These are phyloP conservation scores for Zapornia atra DNA, from an alignment of 2,113 vertebrate genomes.

Conservation along the genomic window DNA sequence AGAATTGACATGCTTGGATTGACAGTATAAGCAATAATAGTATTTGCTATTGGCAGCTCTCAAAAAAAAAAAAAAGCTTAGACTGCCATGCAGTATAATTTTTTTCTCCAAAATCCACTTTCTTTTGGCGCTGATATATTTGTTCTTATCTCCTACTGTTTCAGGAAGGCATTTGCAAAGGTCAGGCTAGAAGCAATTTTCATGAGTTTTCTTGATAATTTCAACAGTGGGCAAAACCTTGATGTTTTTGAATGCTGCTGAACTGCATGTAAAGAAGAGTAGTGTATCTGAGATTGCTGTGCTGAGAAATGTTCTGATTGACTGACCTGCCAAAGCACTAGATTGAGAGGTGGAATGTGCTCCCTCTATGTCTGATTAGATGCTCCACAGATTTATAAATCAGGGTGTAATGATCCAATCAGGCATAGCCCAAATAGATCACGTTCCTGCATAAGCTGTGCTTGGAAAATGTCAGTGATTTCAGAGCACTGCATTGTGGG, in stretches of 20 bases:
- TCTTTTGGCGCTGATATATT: background rate
- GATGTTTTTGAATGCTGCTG: background rate
- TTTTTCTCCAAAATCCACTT: background rate
- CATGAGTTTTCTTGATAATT: background rate
- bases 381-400: constrained; percentile 26
- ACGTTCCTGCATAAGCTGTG: background rate
- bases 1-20: background rate
- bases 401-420: constrained; percentile 24
- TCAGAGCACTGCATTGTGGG: background rate
- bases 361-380: constrained; percentile 11
- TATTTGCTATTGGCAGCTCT: background rate
- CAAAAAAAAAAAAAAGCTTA: background rate
- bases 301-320: constrained; percentile 1
- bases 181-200: constrained; percentile 15
- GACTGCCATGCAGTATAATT: background rate
- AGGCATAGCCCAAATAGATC: background rate
- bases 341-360: background rate
- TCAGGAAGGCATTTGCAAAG: background rate
- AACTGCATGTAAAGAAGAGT: background rate
- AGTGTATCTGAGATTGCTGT: background rate
- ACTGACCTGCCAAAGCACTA: constrained; percentile 24
- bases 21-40: background rate
- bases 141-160: background rate
- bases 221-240: background rate
- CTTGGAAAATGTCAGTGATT: constrained; percentile 25